These are phyloP conservation scores for Peromyscus nudipes DNA, from an alignment of 2,797 vertebrate genomes.

Conservation along the genomic window DNA sequence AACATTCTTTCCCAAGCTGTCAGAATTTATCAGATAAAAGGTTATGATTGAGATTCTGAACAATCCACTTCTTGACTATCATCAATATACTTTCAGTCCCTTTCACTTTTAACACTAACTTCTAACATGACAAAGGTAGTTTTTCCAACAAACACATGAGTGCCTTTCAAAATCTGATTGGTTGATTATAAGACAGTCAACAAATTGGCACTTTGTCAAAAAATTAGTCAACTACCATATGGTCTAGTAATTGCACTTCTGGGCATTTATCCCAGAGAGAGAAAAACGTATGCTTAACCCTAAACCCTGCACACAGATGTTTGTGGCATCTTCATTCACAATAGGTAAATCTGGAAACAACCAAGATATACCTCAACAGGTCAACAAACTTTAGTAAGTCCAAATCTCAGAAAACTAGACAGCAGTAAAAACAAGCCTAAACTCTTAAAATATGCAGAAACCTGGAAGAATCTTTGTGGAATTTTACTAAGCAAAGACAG, in stretches of 20 bases:
- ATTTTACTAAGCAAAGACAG: background rate
- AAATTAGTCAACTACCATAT: background rate
- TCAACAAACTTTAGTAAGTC: background rate
- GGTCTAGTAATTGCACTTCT: background rate
- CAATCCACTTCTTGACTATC: constrained; percentile 15
- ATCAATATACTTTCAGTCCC: constrained; percentile 65
- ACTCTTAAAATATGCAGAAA: background rate
- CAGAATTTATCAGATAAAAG: constrained; percentile 69
- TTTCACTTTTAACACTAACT: background rate
- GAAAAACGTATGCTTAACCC: constrained; percentile 46
- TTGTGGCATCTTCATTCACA: background rate
- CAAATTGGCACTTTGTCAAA: background rate
- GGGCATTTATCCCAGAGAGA: constrained; percentile 22
- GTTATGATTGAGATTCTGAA: constrained; percentile 58
- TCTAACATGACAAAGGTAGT: background rate
- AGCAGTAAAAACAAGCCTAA: background rate
- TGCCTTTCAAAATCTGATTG: background rate
- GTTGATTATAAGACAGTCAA: background rate
- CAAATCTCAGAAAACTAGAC: background rate
- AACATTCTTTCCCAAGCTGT: constrained; percentile 61
- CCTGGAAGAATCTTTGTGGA: background rate
- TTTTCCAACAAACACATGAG: background rate
- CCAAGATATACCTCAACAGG: background rate
- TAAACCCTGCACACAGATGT: background rate
- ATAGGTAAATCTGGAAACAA: background rate